phyloP scores from a whole-genome alignment of 2,113 vertebrate species.

The Ovibos moschatus region DNA sequence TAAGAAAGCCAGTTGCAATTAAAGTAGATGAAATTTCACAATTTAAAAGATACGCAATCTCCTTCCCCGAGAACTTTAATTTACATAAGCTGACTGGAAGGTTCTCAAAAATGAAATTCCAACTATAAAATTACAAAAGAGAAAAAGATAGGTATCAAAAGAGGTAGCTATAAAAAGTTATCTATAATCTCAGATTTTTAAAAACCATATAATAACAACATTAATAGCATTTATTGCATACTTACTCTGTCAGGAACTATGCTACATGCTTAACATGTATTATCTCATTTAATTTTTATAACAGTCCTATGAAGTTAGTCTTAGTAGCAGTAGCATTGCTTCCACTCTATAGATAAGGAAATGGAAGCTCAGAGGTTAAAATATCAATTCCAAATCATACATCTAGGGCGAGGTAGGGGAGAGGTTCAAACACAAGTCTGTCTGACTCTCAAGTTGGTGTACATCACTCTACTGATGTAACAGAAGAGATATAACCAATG shows the following conservation, averaged over 20 bases:
- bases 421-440: not conserved
- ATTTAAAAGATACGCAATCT: conserved; percentile 53
- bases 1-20: conserved; percentile 50
- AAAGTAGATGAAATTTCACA: conserved; percentile 59
- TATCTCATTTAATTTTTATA: conserved; percentile 5
- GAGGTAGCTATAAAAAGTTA: not conserved
- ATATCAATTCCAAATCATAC: not conserved
- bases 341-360: not conserved
- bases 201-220: conserved; percentile 10
- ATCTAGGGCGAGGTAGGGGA: not conserved
- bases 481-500: not conserved
- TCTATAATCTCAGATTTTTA: conserved; percentile 15
- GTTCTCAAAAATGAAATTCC: conserved; percentile 41
- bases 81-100: conserved; percentile 47
- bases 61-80: conserved; percentile 44
- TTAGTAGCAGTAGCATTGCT: not conserved
- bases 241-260: not conserved
- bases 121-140: conserved; percentile 30
- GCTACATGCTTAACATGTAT: not conserved
- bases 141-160: conserved; percentile 22
- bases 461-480: not conserved
- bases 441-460: not conserved
- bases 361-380: conserved; percentile 17
- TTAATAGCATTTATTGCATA: not conserved
- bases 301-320: not conserved